Base-by-base conservation (phyloP, 2,113 vertebrate genomes). In the Chlamydotis undulata region DNA sequence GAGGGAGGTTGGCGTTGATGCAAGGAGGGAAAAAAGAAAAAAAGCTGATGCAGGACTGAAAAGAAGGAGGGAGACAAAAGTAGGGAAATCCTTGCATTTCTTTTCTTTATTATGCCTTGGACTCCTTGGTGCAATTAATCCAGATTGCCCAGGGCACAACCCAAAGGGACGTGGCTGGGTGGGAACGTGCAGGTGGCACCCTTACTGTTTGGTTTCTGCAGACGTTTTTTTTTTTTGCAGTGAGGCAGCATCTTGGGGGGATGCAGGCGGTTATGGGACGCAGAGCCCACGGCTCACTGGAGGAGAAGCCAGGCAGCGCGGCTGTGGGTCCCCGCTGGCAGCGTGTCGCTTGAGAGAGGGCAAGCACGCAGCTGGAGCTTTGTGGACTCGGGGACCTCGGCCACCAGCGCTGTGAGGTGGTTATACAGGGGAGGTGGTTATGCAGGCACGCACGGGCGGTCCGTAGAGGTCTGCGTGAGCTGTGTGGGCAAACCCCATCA, bases 181-280 rank as follows among this genome's bases (percentile, higher is more conserved):
- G 67, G 49, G 75, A 55, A 5, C 0, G 0, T 15, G 43, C 41
- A 21, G 0, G 0, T 14, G 74, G 47, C 57, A 45, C 37, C 57
- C 22, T 82, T 33, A 6, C 57, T 0, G 2, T 35, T 28, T 63
- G 80, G 24, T 22, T 68, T 50, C 25, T 56, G 74, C 53, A 35
- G 21, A 53, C 13, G 3, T 73, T 2, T n/a, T 43, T 37, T 10
- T 21, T 16, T 25, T 39, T 1, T 10, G 65, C 79, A 39, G 29
- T 10, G 21, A 11, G 33, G 19, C 29, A 41, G 64, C 22, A 10
- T 69, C 2, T 0, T 71, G 12, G 60, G 45, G 49, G 45, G 19
- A 4, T 16, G 53, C 49, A 59, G 73, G 68, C 35, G 41, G n/a
- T 8, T 7, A 11, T 21, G 69, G 41, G 65, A 37, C 19, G 16